Conservation (phyloP, 2,113 vertebrate genomes). For the Stegastes partitus region DNA sequence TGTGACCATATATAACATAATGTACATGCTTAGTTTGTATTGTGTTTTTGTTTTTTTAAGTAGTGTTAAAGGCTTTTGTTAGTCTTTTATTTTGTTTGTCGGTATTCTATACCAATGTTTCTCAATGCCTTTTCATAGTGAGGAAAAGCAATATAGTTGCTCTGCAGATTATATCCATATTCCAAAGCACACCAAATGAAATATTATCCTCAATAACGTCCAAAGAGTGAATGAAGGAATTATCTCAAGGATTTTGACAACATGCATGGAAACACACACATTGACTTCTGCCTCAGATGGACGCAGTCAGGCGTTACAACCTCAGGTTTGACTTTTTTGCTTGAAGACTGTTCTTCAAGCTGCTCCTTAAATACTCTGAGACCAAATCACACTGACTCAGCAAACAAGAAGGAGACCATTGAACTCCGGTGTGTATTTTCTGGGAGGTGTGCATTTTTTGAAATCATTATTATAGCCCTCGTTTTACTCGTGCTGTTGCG, state of each 20-base stretch:
- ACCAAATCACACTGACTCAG: conserved; percentile 53
- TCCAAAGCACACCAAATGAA: conserved; percentile 21
- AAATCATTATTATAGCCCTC: background rate
- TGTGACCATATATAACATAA: background rate
- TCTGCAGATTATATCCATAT: conserved; percentile 9
- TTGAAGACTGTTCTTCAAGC: conserved; percentile 24
- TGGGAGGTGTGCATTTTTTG: background rate
- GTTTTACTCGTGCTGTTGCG: background rate
- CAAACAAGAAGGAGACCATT: background rate
- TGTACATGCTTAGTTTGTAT: background rate
- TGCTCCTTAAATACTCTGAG: conserved; percentile 27
- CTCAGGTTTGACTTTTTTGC: conserved; percentile 54
- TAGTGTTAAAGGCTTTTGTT: background rate
- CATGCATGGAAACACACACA: background rate
- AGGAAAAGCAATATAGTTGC: background rate
- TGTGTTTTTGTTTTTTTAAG: background rate
- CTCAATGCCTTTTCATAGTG: background rate
- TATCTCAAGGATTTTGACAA: conserved; percentile 12
- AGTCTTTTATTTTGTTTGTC: background rate
- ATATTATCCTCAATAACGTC: background rate
- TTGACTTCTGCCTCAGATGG: conserved; percentile 1
- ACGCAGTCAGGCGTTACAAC: background rate
- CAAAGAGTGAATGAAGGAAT: conserved; percentile 29
- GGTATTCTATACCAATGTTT: background rate
- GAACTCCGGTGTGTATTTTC: conserved; percentile 24